Evolutionary conservation across 1,140 invertebrate genomes (phyloP).

Genomic region (Drosophila orena): DNA sequence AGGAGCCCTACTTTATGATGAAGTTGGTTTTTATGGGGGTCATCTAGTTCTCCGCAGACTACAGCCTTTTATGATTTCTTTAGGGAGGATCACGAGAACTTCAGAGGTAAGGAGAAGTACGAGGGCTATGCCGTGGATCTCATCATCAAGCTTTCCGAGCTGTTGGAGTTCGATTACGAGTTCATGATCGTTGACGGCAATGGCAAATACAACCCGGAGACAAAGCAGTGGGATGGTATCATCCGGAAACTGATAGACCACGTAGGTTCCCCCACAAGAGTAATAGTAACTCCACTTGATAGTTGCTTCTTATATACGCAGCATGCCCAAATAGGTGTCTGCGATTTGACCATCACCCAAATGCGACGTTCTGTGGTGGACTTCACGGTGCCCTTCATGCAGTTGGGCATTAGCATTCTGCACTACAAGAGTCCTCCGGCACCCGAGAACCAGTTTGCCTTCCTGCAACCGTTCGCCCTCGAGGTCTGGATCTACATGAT

Average conservation of each 20-base stretch:
- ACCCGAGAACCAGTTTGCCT: constrained; percentile 95
- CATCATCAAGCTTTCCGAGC: constrained; percentile 88
- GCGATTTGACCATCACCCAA: constrained; percentile 95
- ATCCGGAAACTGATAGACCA: constrained; percentile 92
- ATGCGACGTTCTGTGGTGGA: constrained; percentile 92
- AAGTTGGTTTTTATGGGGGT: constrained; percentile 42
- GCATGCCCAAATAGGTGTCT: constrained; percentile 95
- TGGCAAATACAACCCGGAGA: constrained; percentile 89
- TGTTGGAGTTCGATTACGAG: constrained; percentile 90
- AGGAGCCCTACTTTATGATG: constrained; percentile 82
- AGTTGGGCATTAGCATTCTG: constrained; percentile 93
- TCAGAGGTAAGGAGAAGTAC: constrained; percentile 86
- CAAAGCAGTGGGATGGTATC: constrained; percentile 93
- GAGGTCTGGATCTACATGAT: constrained; percentile 98
- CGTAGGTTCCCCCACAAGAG: constrained; percentile 85
- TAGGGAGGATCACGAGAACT: constrained; percentile 72
- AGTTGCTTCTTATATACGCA: constrained; percentile 71
- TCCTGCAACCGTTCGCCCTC: constrained; percentile 94
- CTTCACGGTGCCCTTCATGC: constrained; percentile 97
- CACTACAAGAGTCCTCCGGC: constrained; percentile 95
- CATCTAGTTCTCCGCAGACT: too few relatives aligned
- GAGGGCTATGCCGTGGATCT: constrained; percentile 92
- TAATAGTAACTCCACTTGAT: not conserved
- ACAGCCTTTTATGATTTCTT: not conserved
- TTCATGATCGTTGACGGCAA: constrained; percentile 89